Percentiles rank a stretch among this genome's conserved stretches.
Conservation (phyloP, 1,140 invertebrate genomes). For the Polypedilum vanderplanki region DNA sequence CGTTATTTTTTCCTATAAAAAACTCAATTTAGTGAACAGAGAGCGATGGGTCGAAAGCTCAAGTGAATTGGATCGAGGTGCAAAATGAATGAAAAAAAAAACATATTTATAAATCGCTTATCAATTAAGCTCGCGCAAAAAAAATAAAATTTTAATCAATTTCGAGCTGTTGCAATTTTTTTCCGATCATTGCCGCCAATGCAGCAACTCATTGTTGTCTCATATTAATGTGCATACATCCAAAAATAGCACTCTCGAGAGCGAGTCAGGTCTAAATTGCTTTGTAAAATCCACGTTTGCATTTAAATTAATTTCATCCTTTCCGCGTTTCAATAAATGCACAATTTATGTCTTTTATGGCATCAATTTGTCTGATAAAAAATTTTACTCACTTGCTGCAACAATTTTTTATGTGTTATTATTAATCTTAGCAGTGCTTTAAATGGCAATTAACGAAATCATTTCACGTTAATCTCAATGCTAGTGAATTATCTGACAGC, state of each 20-base stretch:
- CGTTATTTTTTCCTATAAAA: not conserved
- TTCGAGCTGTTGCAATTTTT: not conserved
- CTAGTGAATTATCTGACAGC: not conserved
- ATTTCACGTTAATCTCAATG: not conserved
- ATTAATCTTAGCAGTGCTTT: constrained; percentile 23
- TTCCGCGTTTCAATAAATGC: constrained; percentile 24
- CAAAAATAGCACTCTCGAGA: not conserved
- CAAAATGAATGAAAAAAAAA: not conserved
- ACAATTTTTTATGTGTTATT: not conserved
- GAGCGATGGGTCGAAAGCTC: not conserved
- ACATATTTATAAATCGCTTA: constrained; percentile 22
- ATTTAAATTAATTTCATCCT: constrained; percentile 27
- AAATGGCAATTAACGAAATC: not conserved
- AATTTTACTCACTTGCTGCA: not conserved
- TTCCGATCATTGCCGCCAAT: no score
- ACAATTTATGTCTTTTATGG: constrained; percentile 18
- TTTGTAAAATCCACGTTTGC: constrained; percentile 23
- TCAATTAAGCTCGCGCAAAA: constrained; percentile 17
- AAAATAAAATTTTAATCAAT: constrained; percentile 24
- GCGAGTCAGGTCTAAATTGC: constrained; percentile 6
- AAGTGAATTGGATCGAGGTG: not conserved
- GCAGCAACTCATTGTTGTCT: no score
- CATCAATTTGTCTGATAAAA: constrained; percentile 23
- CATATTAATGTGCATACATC: not conserved
- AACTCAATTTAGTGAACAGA: not conserved